Conservation (phyloP, 2,113 vertebrate species). For the Miniopterus natalensis region DNA sequence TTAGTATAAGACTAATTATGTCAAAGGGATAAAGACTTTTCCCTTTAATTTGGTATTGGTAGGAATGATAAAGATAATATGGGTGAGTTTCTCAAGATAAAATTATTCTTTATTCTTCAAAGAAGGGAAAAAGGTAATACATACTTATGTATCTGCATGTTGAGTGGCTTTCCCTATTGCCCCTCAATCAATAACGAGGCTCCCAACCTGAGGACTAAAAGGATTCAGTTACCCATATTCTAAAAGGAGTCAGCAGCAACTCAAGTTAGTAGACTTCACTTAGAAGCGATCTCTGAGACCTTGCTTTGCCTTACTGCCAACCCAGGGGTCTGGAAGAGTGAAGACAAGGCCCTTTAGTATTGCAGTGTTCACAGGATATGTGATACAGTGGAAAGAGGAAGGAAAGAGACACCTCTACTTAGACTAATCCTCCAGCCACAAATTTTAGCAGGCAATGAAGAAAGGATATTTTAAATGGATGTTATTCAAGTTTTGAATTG, state of each 20-base stretch:
- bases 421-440: not conserved
- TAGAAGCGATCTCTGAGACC: not conserved
- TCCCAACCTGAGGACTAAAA: not conserved
- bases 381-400: not conserved
- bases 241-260: not conserved
- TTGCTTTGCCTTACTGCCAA: not conserved
- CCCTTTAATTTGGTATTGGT: not conserved
- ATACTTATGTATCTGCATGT: not conserved
- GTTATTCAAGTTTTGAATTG: not conserved
- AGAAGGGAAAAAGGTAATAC: not conserved
- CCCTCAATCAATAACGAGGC: not conserved
- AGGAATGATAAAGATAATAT: not conserved
- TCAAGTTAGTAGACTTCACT: not conserved
- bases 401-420: not conserved
- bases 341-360: not conserved
- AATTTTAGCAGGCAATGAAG: not conserved
- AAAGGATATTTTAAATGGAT: not conserved
- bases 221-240: not conserved
- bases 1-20: not conserved
- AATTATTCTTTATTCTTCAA: not conserved
- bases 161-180: not conserved
- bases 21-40: not conserved
- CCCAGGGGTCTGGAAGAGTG: not conserved
- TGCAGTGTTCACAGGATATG: not conserved
- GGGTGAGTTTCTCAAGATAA: not conserved